Base-by-base conservation (phyloP, 2,113 vertebrate species). In the Dolichallabes microphthalmus region DNA sequence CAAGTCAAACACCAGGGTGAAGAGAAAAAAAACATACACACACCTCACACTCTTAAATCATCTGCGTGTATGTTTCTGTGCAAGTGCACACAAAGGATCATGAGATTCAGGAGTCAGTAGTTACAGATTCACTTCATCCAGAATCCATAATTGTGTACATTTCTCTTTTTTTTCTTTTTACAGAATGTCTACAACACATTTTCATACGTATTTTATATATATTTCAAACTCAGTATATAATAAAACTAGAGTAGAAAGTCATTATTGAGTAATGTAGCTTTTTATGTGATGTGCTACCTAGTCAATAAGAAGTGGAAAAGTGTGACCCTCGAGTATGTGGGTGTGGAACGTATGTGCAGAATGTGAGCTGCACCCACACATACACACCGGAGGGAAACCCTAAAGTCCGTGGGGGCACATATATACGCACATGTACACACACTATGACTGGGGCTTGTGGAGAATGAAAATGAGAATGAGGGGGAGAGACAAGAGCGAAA, bases 401-500 rank as follows among this genome's bases (percentile, higher is more conserved):
- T 90, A 84, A 77, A 87, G 84, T 50, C 88, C 13, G 80, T 61
- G 88, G 87, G 88, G 82, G 80, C 57, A 83, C n/a, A 9, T 55
- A 85, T 68, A 83, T 53, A 88, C 57, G 80, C 58, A 89, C 64
- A 75, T 15, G 71, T 35, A 45, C 82, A 80, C 90, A 87, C 89
- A 92, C 90, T 89, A 61, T 87, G 87, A 74, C 83, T 60, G 83
- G 90, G 89, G 90, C 80, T 92, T 91, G 90, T 80, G 77, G 89
- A 87, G 88, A 88, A 89, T 88, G 88, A 94, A 94, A 95, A 91
- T 94, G 93, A 93, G 92, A 94, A 92, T 82, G 89, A 92, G 92
- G 92, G 92, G 91, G 93, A 91, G 91, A 91, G 87, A 83, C 45
- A 69, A 92, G 86, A 89, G 87, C 88, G 52, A 92, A 90, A 93